Evolutionary conservation across 2,113 vertebrate genomes (phyloP).

Genomic region (Xiphophorus hellerii): DNA sequence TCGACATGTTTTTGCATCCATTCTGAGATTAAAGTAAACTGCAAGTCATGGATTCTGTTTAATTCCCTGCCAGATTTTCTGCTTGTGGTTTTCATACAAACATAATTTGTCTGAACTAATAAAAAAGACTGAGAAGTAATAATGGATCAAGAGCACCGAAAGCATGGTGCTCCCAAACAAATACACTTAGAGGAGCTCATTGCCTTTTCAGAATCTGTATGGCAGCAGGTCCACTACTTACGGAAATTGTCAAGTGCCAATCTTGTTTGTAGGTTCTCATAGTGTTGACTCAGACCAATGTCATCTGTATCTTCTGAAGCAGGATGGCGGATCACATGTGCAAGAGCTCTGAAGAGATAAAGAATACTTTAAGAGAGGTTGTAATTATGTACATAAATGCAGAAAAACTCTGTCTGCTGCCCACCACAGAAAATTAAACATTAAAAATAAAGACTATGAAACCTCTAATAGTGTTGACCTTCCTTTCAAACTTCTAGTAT

Average conservation of each 20-base stretch:
- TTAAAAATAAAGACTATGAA: not conserved
- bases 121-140: not conserved
- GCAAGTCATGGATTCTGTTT: too few species aligned
- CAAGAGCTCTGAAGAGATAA: conserved; percentile 88
- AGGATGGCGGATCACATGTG: conserved; percentile 93
- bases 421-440: not conserved
- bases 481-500: not conserved
- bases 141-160: not conserved
- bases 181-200: not conserved
- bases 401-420: not conserved
- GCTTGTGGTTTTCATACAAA: not conserved
- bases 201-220: not conserved
- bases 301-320: conserved; percentile 88
- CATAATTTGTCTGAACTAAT: not conserved
- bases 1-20: too few species aligned
- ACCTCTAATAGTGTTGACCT: too few species aligned
- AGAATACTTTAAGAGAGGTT: conserved; percentile 30
- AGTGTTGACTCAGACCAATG: conserved; percentile 89
- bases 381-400: not conserved
- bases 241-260: conserved; percentile 88
- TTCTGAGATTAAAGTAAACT: too few species aligned
- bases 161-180: not conserved
- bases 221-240: conserved; percentile 79
- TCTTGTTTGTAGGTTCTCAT: conserved; percentile 90
- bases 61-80: too few species aligned